phyloP scores from a whole-genome alignment of 2,888 invertebrate species.

The Neoitamus cyanurus region DNA sequence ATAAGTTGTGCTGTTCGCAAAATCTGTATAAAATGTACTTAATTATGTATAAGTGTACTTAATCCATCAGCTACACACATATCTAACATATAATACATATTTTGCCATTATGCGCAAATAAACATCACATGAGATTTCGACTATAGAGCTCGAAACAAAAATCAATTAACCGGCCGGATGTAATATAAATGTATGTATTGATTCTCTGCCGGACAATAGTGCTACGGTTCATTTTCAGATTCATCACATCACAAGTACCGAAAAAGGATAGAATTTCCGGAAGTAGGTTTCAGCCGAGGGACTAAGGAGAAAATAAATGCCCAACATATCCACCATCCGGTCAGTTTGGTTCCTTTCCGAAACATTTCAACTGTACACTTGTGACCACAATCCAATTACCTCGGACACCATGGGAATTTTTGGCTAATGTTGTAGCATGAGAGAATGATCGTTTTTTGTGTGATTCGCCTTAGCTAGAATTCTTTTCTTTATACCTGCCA shows the following conservation, averaged over 20 bases:
- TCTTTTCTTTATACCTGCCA: not conserved
- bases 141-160: not conserved
- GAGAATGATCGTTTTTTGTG: not conserved
- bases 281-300: not conserved
- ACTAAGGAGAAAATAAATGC: constrained; percentile 22
- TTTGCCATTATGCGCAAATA: not conserved
- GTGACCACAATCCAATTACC: constrained; percentile 39
- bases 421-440: not conserved
- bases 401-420: constrained; percentile 24
- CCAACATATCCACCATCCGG: constrained; percentile 21
- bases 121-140: not conserved
- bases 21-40: no score
- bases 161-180: not conserved
- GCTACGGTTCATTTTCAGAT: not conserved
- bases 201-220: not conserved
- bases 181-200: not conserved
- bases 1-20: no score
- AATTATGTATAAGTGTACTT: no score
- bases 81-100: no score
- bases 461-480: not conserved
- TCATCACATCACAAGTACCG: not conserved
- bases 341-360: not conserved
- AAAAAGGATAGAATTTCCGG: not conserved
- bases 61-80: no score
- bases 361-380: not conserved